Base-by-base conservation (phyloP, 2,113 vertebrate genomes). In the Clupea harengus region DNA sequence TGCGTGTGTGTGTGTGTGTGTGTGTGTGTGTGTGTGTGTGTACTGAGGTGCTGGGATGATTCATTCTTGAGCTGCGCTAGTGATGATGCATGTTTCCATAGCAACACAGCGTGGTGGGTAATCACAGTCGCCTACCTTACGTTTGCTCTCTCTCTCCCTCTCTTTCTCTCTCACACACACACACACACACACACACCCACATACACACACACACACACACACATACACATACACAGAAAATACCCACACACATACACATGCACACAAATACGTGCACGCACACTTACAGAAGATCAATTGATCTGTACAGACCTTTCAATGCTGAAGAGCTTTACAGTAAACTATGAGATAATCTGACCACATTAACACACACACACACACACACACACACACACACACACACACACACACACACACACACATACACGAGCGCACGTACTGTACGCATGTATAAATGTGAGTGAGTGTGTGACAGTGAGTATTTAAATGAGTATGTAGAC, bases 1-100 rank as follows among this genome's bases (percentile, higher is more conserved):
- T 10, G 11, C 54, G 50, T 44, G 22, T 49, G 10, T 39, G 83
- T 54, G 45, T 83, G 39, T 32, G 13, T 52, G 22, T 64, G 81
- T 60, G 25, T 75, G 52, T 88, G 49, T 72, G 25, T 67, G 81
- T 83, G 85, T 83, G 84, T 82, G 86, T 86, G 83, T 87, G 64
- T 13, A 72, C n/a, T 72, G 64, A 72, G 64, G 64, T 28, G 52
- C 86, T 82, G 83, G 83, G 86, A 88, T 86, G 87, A 90, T 85
- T 88, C 89, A 90, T 86, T 84, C 67, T 50, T 85, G 49, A 83
- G 54, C 50, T 25, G 32, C 82, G 13, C 64, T 64, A 81, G 75
- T 28, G 49, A 83, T 86, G 86, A 90, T 46, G 85, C 83, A 85
- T 32, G 88, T 87, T 86, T 60, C 89, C 78, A 90, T 87, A 86